Evolutionary conservation across 2,888 invertebrate species (phyloP).

Genomic region (Lasius fuliginosus): DNA sequence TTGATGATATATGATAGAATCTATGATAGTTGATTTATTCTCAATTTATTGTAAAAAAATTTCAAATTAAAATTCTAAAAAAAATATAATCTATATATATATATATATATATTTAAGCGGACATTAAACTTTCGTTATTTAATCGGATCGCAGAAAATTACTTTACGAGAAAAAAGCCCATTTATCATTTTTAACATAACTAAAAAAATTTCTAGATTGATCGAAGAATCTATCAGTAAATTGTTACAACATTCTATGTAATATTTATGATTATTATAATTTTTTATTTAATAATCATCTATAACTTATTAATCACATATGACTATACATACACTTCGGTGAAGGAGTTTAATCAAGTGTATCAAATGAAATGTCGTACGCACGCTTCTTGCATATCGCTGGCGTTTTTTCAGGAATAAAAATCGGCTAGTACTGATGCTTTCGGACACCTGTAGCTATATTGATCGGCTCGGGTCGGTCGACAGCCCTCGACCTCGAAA

Average conservation of each 20-base stretch:
- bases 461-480: conserved; percentile 79
- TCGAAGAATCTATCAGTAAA: conserved; percentile 1
- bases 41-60: neutral
- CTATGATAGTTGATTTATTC: neutral
- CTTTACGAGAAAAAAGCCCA: neutral
- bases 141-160: neutral
- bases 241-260: neutral
- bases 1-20: neutral
- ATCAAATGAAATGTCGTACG: neutral
- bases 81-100: neutral
- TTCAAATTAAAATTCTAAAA: neutral
- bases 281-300: neutral
- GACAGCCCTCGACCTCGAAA: conserved; percentile 76
- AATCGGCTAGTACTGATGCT: conserved; percentile 50
- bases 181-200: neutral
- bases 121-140: neutral
- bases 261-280: conserved; percentile 3
- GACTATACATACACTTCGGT: neutral
- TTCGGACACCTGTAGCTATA: conserved; percentile 84
- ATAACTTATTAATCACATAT: neutral
- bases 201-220: neutral
- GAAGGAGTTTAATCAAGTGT: neutral
- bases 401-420: conserved; percentile 33
- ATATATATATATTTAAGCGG: neutral
- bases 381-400: neutral